Evolutionary conservation across 2,888 invertebrate species (phyloP).

Genomic region (Icerya purchasi): DNA sequence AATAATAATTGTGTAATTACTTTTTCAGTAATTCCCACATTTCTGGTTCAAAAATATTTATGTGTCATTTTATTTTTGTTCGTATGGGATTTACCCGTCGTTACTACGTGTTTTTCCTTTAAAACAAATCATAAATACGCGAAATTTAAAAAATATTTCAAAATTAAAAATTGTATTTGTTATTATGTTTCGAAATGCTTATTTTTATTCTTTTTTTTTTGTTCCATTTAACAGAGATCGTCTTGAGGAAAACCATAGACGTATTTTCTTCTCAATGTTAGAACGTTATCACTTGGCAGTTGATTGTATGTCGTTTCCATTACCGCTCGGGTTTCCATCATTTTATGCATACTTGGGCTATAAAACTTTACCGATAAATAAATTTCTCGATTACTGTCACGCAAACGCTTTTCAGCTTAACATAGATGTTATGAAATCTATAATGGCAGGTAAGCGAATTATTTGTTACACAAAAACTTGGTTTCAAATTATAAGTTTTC

Average conservation of each 20-base stretch:
- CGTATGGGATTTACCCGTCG: too few species aligned
- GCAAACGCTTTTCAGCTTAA: slow-evolving; percentile 64
- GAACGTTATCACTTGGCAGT: slow-evolving; percentile 63
- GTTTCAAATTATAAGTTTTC: background rate
- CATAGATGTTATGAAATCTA: slow-evolving; percentile 66
- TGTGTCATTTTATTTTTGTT: too few species aligned
- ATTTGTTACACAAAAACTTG: background rate
- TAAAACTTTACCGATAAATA: slow-evolving; percentile 48
- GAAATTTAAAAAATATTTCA: background rate
- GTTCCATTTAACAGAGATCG: slow-evolving; percentile 38
- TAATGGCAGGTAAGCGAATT: slow-evolving; percentile 54
- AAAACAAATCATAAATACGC: too few species aligned
- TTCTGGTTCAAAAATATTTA: too few species aligned
- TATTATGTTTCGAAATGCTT: background rate
- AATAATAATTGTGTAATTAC: too few species aligned
- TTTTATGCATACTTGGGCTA: slow-evolving; percentile 75
- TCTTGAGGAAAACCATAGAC: slow-evolving; percentile 43
- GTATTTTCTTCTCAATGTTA: slow-evolving; percentile 49
- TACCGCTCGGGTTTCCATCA: slow-evolving; percentile 70
- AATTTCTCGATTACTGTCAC: slow-evolving; percentile 65
- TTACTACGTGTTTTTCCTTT: too few species aligned
- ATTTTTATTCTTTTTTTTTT: background rate
- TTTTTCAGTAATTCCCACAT: too few species aligned
- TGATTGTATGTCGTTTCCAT: slow-evolving; percentile 56
- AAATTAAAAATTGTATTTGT: background rate